phyloP scores from a whole-genome alignment of 1,140 invertebrate genomes.

The Caenorhabditis brenneri region DNA sequence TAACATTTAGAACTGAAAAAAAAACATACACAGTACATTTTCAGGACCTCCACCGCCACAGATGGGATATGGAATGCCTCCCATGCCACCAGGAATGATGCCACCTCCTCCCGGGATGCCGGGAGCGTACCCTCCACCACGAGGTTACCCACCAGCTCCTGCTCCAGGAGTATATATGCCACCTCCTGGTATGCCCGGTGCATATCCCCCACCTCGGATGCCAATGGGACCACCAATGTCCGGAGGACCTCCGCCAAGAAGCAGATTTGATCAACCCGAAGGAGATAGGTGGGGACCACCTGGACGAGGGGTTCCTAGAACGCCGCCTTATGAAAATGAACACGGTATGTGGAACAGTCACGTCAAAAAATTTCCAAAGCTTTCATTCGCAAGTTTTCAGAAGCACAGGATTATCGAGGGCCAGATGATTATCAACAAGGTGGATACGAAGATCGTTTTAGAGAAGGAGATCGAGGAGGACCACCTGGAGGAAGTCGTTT shows the following conservation, averaged over 20 bases:
- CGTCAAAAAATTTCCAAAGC: background rate
- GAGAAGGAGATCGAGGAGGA: slow-evolving; percentile 3
- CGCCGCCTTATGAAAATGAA: background rate
- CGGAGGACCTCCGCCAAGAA: background rate
- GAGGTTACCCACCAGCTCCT: background rate
- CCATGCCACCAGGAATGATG: slow-evolving; percentile 54
- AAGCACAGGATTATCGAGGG: slow-evolving; percentile 52
- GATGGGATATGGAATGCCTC: slow-evolving; percentile 47
- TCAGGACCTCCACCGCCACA: slow-evolving; percentile 5
- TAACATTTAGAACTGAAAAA: background rate
- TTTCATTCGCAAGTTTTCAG: background rate
- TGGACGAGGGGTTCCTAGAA: background rate
- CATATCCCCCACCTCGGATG: slow-evolving; percentile 31
- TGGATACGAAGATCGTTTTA: slow-evolving; percentile 19
- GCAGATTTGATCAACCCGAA: slow-evolving; percentile 13
- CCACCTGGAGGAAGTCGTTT: background rate
- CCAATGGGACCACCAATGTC: slow-evolving; percentile 42
- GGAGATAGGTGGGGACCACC: slow-evolving; percentile 18
- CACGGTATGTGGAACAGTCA: background rate
- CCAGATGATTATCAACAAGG: slow-evolving; percentile 47
- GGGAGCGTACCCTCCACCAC: slow-evolving; percentile 26
- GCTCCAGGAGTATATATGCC: slow-evolving; percentile 40
- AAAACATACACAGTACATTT: background rate
- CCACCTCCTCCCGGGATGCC: slow-evolving; percentile 48
- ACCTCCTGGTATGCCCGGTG: slow-evolving; percentile 32